Percentiles rank a stretch among this genome's conserved stretches.
Evolutionary conservation across 2,797 vertebrate genomes (phyloP).

Genomic region (Scleropages formosus): DNA sequence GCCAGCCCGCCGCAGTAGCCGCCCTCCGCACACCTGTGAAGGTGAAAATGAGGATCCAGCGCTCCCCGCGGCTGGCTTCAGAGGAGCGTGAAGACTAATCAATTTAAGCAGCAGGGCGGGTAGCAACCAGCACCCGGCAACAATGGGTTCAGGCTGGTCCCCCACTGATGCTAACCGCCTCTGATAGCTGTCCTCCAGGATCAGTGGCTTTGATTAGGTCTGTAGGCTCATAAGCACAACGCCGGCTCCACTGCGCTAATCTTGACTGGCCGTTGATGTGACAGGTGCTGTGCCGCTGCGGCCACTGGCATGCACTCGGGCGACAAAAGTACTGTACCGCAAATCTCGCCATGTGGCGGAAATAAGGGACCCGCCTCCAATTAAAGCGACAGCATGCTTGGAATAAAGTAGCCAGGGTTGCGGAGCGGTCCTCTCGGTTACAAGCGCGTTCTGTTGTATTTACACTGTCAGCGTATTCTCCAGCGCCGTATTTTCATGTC

Average conservation of each 20-base stretch:
- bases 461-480: too few relatives aligned
- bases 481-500: too few relatives aligned
- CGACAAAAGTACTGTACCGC: conserved; percentile 8
- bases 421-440: too few relatives aligned
- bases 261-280: conserved; percentile 29
- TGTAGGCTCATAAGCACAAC: conserved; percentile 35
- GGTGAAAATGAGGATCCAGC: conserved; percentile 49
- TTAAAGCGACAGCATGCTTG: conserved; percentile 17
- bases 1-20: conserved; percentile 28
- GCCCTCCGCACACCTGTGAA: conserved; percentile 37
- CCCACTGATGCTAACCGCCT: conserved; percentile 33
- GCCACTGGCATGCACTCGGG: conserved; percentile 44
- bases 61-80: conserved; percentile 40
- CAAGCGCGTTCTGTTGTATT: too few relatives aligned
- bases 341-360: conserved; percentile 8
- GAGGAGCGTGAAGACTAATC: conserved; percentile 46
- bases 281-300: conserved; percentile 44
- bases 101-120: conserved; percentile 39
- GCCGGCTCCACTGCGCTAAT: conserved; percentile 35
- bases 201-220: conserved; percentile 31
- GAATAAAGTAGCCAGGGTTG: neutral
- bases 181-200: conserved; percentile 35
- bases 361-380: conserved; percentile 24
- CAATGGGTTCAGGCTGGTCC: conserved; percentile 36
- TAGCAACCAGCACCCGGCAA: conserved; percentile 39